phyloP scores from a whole-genome alignment of 2,113 vertebrate species.

The Aegotheles bennettii region DNA sequence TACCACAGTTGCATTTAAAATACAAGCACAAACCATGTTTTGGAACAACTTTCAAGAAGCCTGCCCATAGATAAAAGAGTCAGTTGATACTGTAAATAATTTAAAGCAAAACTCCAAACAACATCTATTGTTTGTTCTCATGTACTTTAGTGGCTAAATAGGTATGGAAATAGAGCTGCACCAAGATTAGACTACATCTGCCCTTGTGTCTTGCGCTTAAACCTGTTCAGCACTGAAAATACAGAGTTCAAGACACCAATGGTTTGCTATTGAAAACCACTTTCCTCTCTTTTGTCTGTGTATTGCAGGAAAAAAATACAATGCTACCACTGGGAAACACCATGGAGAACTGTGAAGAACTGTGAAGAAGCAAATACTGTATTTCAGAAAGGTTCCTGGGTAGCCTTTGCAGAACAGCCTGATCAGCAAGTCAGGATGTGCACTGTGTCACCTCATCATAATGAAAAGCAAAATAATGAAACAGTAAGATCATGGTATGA shows the following conservation, averaged over 20 bases:
- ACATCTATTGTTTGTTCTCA: background rate
- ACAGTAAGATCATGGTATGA: background rate
- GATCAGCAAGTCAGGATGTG: background rate
- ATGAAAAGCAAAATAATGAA: background rate
- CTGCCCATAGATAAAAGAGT: background rate
- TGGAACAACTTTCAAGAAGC: background rate
- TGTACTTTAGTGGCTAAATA: constrained; percentile 2
- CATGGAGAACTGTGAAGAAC: background rate
- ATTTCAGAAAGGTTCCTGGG: background rate
- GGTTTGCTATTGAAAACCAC: background rate
- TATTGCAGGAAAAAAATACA: background rate
- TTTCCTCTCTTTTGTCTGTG: background rate
- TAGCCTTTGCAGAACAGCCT: background rate
- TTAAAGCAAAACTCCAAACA: constrained; percentile 10
- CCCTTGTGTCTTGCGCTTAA: background rate
- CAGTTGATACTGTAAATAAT: background rate
- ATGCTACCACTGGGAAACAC: background rate
- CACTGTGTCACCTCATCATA: background rate
- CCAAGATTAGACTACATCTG: background rate
- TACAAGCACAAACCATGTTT: background rate
- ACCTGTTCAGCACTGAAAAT: background rate
- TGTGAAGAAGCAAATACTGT: background rate
- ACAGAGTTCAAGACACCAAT: background rate
- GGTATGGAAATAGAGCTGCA: background rate
- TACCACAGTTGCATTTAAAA: background rate